Percentiles rank a stretch among this genome's conserved stretches.
Evolutionary conservation across 2,888 invertebrate genomes (phyloP).

Genomic region (Microctonus brassicae): DNA sequence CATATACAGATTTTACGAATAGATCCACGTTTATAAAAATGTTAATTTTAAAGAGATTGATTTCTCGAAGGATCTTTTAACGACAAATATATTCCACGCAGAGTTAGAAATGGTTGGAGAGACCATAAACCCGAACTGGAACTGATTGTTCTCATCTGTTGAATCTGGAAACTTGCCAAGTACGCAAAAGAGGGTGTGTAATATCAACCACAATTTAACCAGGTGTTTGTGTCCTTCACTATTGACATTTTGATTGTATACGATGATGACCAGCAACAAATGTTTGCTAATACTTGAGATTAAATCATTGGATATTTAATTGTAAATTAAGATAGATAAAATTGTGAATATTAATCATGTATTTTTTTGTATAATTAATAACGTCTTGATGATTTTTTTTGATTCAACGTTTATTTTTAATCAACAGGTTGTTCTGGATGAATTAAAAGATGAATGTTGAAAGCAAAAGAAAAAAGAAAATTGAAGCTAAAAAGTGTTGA

Average conservation of each 20-base stretch:
- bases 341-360: no score
- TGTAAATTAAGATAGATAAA: background rate
- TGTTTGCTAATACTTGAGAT: background rate
- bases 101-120: background rate
- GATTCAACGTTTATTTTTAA: background rate
- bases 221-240: conserved; percentile 10
- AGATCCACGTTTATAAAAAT: background rate
- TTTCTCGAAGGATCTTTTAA: background rate
- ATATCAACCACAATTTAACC: conserved; percentile 26
- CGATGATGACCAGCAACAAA: conserved; percentile 1
- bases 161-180: conserved; percentile 53
- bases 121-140: conserved; percentile 16
- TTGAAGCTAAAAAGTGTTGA: conserved; percentile 20
- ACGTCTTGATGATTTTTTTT: background rate
- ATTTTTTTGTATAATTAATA: no score
- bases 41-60: background rate
- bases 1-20: background rate
- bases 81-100: background rate
- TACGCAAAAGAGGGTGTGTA: conserved; percentile 17
- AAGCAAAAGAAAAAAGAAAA: no score
- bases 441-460: conserved; percentile 21
- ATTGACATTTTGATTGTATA: conserved; percentile 7
- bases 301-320: background rate
- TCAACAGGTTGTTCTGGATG: conserved; percentile 39
- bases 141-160: conserved; percentile 61